Conservation (phyloP, 2,888 invertebrate genomes). For the Drepanosiphum platanoidis region DNA sequence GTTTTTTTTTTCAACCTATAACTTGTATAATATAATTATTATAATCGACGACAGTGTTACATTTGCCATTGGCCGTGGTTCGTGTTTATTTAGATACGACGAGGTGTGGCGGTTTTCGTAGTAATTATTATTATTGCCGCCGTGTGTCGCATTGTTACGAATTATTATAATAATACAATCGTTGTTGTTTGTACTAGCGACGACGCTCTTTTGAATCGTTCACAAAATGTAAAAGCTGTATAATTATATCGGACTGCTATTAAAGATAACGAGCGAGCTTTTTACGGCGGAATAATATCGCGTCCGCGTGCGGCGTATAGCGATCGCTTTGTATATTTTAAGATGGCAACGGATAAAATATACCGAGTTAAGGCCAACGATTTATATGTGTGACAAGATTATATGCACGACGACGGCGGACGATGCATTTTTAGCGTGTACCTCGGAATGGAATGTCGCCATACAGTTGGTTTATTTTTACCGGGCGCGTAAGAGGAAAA, state of each 20-base stretch:
- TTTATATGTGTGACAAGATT: slow-evolving; percentile 40
- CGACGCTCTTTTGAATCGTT: background rate
- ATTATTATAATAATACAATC: background rate
- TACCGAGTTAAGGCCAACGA: slow-evolving; percentile 15
- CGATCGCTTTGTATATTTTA: slow-evolving; percentile 31
- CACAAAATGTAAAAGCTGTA: background rate
- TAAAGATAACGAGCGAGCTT: background rate
- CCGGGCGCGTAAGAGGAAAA: slow-evolving; percentile 19
- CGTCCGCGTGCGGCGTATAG: background rate
- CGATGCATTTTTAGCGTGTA: slow-evolving; percentile 58
- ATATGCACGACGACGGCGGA: slow-evolving; percentile 29
- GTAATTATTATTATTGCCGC: background rate
- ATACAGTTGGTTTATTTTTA: slow-evolving; percentile 58
- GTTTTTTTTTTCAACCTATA: background rate
- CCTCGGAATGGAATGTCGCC: slow-evolving; percentile 57
- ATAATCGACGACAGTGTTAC: background rate
- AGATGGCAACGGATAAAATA: slow-evolving; percentile 17
- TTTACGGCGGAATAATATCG: background rate
- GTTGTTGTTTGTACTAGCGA: background rate
- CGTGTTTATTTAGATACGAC: background rate
- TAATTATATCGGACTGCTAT: background rate
- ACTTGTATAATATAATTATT: too few relatives aligned
- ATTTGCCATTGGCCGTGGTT: background rate
- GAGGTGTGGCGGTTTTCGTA: background rate
- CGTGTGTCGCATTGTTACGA: too few relatives aligned